Conservation (phyloP, 2,888 invertebrate genomes). For the Labia minor region DNA sequence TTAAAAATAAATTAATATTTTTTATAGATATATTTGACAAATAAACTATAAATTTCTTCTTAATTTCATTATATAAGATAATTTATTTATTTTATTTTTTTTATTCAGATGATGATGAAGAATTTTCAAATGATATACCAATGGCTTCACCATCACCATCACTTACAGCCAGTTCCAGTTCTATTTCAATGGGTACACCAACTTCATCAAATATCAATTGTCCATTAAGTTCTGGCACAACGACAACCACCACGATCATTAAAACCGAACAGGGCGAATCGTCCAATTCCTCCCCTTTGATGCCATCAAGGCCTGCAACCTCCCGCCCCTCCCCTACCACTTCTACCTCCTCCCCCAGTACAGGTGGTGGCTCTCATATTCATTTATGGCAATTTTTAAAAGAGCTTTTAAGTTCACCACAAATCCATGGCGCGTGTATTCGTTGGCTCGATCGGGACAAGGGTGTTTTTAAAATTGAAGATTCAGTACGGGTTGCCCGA, state of each 20-base stretch:
- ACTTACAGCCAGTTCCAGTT: neutral
- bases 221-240: neutral
- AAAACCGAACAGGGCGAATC: conserved; percentile 19
- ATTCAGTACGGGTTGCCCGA: conserved; percentile 92
- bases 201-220: neutral
- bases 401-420: conserved; percentile 81
- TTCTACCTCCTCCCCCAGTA: neutral
- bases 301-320: conserved; percentile 23
- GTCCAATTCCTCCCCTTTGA: neutral
- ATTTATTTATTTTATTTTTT: neutral
- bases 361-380: conserved; percentile 74
- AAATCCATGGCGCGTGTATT: conserved; percentile 84
- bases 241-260: conserved; percentile 20
- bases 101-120: neutral
- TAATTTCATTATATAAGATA: too few relatives aligned
- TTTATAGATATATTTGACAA: too few relatives aligned
- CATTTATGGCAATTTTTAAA: conserved; percentile 99
- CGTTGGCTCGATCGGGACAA: conserved; percentile 91
- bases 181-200: neutral
- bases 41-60: too few relatives aligned
- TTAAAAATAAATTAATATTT: too few relatives aligned
- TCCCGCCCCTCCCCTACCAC: conserved; percentile 23
- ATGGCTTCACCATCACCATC: neutral
- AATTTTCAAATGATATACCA: neutral
- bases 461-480: conserved; percentile 98